Evolutionary conservation across 2,113 vertebrate genomes (phyloP), one percentile per base, ranked within the genome.

Genomic region (Polypterus senegalus): DNA sequence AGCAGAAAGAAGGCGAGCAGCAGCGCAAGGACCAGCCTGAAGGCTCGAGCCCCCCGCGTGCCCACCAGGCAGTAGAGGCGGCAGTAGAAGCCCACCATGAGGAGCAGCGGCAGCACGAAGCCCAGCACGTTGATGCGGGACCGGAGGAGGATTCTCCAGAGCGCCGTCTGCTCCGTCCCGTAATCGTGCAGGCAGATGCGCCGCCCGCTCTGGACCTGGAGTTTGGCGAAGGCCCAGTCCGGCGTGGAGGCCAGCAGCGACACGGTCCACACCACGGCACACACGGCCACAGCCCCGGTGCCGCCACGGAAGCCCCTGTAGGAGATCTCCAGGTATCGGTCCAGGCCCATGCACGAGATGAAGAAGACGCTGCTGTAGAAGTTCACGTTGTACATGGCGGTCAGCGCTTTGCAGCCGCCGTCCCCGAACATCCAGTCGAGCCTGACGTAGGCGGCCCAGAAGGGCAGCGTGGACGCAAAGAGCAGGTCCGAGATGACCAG

Each of bases 321-420:
- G 48, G 68, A 72, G 0, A 80, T 65, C 63, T 74, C 74, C 63
- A 86, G 66, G 54, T 85, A 88, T 62, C 70, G 77, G 61, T 86
- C 78, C 74, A 89, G 71, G 48, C 76, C 82, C 82, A 86, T 77
- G 61, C 76, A 84, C 11, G 82, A 76, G 9, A 86, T 73, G 45
- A 86, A 81, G 66, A 89, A 84, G 64, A 87, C 65, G 9, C 85
- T 81, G 3, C 85, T 81, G 69, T 86, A 89, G 63, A 89, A 75
- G 61, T 78, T 85, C 5, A 78, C 1, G 7, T 71, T 81, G 55
- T 86, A 89, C 59, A 77, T 68, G 6, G 66, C 53, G 1, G 78
- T 83, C 54, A 87, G 64, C n/a, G 68, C 2, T 0, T 82, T 82
- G 71, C 88, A 91, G 48, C 79, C 1, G 46, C 55, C 8, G n/a